Evolutionary conservation across 2,113 vertebrate species (phyloP).

Genomic region (Castor canadensis): DNA sequence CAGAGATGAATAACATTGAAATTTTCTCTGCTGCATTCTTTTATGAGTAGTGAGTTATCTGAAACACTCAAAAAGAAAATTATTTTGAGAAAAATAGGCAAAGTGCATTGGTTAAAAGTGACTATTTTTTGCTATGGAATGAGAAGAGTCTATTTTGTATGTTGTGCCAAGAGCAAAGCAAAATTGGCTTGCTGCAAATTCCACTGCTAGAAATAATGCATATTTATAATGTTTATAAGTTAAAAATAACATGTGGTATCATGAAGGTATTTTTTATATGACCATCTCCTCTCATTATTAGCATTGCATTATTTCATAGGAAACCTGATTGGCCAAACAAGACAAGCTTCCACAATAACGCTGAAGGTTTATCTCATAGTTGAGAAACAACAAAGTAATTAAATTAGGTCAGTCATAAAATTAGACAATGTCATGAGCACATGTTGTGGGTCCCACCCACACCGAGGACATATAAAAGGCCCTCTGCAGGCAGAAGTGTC

Average conservation of each 20-base stretch:
- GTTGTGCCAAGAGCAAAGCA: not conserved
- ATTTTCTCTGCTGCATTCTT: not conserved
- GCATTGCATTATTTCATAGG: not conserved
- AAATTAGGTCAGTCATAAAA: not conserved
- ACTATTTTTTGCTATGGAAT: not conserved
- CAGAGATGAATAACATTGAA: not conserved
- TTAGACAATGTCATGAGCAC: not conserved
- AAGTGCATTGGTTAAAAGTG: not conserved
- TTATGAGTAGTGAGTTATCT: not conserved
- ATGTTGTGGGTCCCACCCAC: not conserved
- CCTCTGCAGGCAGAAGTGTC: rapidly evolving
- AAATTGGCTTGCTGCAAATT: not conserved
- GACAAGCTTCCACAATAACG: not conserved
- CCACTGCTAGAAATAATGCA: not conserved
- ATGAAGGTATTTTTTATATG: not conserved
- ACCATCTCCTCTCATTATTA: not conserved
- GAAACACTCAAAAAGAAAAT: not conserved
- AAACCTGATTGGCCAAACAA: not conserved
- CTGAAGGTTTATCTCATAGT: not conserved
- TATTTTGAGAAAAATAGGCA: not conserved
- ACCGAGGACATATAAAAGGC: not conserved
- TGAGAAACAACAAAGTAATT: not conserved
- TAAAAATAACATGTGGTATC: not conserved
- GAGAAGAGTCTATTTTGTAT: not conserved
- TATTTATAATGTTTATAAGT: not conserved